Conservation (phyloP, 2,888 invertebrate genomes). For the Drosophila histrio region DNA sequence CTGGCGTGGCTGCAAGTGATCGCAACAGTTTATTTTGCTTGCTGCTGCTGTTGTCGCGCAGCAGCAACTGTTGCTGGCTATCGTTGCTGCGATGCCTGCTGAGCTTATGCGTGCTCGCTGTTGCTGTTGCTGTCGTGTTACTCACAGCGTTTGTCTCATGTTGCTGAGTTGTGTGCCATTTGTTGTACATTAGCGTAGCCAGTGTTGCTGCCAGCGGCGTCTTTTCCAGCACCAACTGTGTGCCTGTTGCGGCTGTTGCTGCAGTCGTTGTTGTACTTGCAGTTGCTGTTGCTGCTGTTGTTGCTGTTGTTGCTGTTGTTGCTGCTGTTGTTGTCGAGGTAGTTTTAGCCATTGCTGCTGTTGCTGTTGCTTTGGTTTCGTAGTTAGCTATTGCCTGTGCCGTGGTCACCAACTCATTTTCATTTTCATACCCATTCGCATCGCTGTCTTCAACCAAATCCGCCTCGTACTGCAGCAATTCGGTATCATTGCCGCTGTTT, state of each 20-base stretch:
- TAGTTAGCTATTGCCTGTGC: slow-evolving; percentile 41
- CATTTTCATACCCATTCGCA: slow-evolving; percentile 46
- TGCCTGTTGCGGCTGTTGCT: slow-evolving; percentile 20
- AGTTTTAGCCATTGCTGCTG: slow-evolving; percentile 12
- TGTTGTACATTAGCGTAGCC: slow-evolving; percentile 56
- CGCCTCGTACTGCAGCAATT: slow-evolving; percentile 55
- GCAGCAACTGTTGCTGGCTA: slow-evolving; percentile 41
- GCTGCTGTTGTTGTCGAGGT: slow-evolving; percentile 9
- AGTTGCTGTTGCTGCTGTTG: slow-evolving; percentile 2
- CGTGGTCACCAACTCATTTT: slow-evolving; percentile 53
- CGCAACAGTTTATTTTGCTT: slow-evolving; percentile 44
- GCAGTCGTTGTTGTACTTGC: slow-evolving; percentile 20
- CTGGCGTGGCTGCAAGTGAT: slow-evolving; percentile 9
- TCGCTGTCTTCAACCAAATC: slow-evolving; percentile 47
- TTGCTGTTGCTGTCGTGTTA: slow-evolving; percentile 51
- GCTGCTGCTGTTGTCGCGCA: slow-evolving; percentile 26
- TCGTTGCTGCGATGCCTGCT: slow-evolving; percentile 42
- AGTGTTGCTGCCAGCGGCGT: slow-evolving; percentile 60
- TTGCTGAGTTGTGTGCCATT: slow-evolving; percentile 60
- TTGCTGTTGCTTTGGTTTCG: slow-evolving; percentile 73
- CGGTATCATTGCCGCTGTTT: slow-evolving; percentile 56
- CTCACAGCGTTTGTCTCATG: slow-evolving; percentile 29
- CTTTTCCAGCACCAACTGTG: slow-evolving; percentile 59
- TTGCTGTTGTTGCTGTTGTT: slow-evolving; percentile 13
- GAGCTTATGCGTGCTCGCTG: slow-evolving; percentile 45